phyloP scores from a whole-genome alignment of 2,797 vertebrate genomes.

The Gastrophryne carolinensis region DNA sequence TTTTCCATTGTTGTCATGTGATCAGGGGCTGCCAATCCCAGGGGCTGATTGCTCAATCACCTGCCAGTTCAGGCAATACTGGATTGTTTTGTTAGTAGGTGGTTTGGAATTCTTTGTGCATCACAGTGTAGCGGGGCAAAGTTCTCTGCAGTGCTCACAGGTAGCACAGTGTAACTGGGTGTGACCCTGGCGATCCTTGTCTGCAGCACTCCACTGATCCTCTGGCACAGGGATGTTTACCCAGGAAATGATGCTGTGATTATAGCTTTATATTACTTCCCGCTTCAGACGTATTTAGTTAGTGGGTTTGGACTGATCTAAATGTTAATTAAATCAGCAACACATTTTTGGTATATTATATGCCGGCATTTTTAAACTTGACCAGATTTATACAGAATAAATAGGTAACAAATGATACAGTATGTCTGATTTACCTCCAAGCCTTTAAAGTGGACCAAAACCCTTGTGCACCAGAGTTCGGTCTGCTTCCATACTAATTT shows the following conservation, averaged over 20 bases:
- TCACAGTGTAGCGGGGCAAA: background rate
- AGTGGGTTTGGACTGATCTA: background rate
- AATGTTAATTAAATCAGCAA: background rate
- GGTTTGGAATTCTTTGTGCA: background rate
- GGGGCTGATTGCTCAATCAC: too few relatives aligned
- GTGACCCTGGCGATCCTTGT: background rate
- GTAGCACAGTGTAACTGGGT: background rate
- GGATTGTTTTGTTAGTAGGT: conserved; percentile 6
- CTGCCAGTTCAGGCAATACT: too few relatives aligned
- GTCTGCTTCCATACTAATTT: too few relatives aligned
- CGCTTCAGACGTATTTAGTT: background rate
- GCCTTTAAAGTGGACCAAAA: too few relatives aligned
- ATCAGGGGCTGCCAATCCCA: too few relatives aligned
- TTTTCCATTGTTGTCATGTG: too few relatives aligned
- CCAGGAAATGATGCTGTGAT: background rate
- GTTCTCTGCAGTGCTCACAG: background rate
- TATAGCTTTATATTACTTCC: background rate
- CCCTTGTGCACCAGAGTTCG: too few relatives aligned
- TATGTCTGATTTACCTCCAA: too few relatives aligned
- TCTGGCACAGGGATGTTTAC: background rate
- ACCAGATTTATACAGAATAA: too few relatives aligned
- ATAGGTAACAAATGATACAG: too few relatives aligned
- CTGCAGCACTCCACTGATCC: background rate
- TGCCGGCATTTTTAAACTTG: too few relatives aligned
- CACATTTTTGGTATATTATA: too few relatives aligned